These are phyloP conservation scores for Tylochromis polylepis DNA, from an alignment of 2,113 vertebrate genomes.

Conservation along the genomic window DNA sequence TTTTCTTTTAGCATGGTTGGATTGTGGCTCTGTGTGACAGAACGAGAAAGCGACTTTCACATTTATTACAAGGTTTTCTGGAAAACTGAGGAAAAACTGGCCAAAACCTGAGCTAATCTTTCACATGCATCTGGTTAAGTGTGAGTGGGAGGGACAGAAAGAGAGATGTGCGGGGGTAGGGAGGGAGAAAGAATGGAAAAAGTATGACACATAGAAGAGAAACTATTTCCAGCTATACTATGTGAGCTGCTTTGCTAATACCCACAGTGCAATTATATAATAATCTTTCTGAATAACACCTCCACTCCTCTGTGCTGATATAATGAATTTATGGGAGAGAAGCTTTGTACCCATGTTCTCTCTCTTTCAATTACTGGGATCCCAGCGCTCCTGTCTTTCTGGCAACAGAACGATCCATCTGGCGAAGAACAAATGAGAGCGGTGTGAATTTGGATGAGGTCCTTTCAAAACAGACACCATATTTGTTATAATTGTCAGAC, in stretches of 20 bases:
- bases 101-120: slow-evolving; percentile 7
- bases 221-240: slow-evolving; percentile 52
- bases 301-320: slow-evolving; percentile 9
- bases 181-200: slow-evolving; percentile 54
- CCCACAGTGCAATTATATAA: slow-evolving; percentile 45
- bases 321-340: slow-evolving; percentile 22
- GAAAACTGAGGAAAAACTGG: not conserved
- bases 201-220: slow-evolving; percentile 58
- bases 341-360: not conserved
- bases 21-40: not conserved
- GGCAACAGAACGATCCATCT: slow-evolving; percentile 9
- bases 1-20: not conserved
- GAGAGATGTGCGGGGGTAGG: slow-evolving; percentile 38
- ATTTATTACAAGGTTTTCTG: not conserved
- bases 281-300: slow-evolving; percentile 39
- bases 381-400: not conserved
- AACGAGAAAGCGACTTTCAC: not conserved
- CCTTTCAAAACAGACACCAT: not conserved
- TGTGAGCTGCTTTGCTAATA: slow-evolving; percentile 3
- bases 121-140: slow-evolving; percentile 37
- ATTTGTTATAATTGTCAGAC: slow-evolving; percentile 15
- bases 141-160: slow-evolving; percentile 47
- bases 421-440: slow-evolving; percentile 7
- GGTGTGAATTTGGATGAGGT: not conserved
- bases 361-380: slow-evolving; percentile 25